Base-by-base conservation (phyloP, 2,797 vertebrate species). In the Phrynocephalus guinanensis region DNA sequence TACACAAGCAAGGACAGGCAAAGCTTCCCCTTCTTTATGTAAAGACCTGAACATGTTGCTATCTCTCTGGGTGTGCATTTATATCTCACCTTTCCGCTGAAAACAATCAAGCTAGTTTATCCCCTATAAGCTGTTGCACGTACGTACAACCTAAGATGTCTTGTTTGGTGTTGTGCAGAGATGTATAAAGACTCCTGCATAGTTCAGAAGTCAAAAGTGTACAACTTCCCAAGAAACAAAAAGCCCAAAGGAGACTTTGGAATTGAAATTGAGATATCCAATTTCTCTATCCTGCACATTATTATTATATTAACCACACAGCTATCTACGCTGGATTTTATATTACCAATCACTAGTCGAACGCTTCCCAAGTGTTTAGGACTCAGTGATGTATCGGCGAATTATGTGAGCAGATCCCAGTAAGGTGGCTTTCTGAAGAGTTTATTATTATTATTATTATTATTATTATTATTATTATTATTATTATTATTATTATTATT, bases 251-350 rank as follows among this genome's bases (percentile, higher is more conserved):
- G 66, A 66, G 22, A 30, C 60, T 66, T 81, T 81, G 79, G 26
- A 18, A 48, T 6, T 7, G 16, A 84, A 90, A 88, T 82, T 86
- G 80, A 68, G 80, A 83, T 13, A 52, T 44, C 22, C 2, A 60
- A 11, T 18, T 66, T 76, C 44, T 63, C 68, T 38, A 18, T 60
- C 56, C 84, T 80, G 82, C 26, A 9, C 56, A 70, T 44, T 44
- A 44, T 44, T 44, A 44, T 44, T 44, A 44, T 44, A n/a, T n/a
- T n/a, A n/a, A n/a, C n/a, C n/a, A n/a, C n/a, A n/a, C n/a, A n/a
- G n/a, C n/a, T n/a, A n/a, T n/a, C n/a, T n/a, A n/a, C n/a, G n/a
- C n/a, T n/a, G n/a, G n/a, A n/a, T n/a, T n/a, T n/a, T n/a, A n/a
- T n/a, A n/a, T n/a, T n/a, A n/a, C n/a, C n/a, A n/a, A n/a, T n/a